These are phyloP conservation scores for Lepetodrilus schrolli DNA, from an alignment of 2,888 invertebrate genomes.

Conservation along the genomic window DNA sequence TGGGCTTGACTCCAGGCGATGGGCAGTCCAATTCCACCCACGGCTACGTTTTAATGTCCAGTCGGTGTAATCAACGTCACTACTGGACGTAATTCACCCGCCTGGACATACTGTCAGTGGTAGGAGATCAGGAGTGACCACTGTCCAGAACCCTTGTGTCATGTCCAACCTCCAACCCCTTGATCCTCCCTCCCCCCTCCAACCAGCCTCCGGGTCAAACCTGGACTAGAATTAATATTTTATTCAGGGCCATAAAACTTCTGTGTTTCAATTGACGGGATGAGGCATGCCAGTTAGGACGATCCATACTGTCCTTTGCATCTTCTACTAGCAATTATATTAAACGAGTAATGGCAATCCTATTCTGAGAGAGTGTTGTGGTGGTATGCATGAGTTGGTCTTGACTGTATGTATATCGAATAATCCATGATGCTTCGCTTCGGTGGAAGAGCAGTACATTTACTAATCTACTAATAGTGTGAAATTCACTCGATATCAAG, in stretches of 20 bases:
- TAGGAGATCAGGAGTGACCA: constrained; percentile 14
- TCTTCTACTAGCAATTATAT: too few relatives aligned
- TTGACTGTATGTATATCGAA: too few relatives aligned
- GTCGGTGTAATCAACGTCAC: constrained; percentile 1
- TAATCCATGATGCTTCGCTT: too few relatives aligned
- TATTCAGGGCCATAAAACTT: constrained; percentile 16
- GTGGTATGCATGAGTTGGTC: too few relatives aligned
- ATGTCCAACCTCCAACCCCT: background rate
- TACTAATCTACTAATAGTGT: too few relatives aligned
- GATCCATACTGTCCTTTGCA: too few relatives aligned
- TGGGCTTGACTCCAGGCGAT: background rate
- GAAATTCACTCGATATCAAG: too few relatives aligned
- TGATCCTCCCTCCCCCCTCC: background rate
- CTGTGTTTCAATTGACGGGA: constrained; percentile 22
- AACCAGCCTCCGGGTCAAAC: background rate
- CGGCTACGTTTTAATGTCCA: constrained; percentile 22
- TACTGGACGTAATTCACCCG: constrained; percentile 19
- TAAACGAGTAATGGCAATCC: too few relatives aligned
- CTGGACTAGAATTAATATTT: background rate
- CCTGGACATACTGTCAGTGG: constrained; percentile 21
- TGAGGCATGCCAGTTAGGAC: too few relatives aligned
- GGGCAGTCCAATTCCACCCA: background rate
- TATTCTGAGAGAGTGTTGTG: too few relatives aligned
- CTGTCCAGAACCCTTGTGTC: background rate
- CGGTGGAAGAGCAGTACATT: too few relatives aligned